Evolutionary conservation across 92 coral and sea anemone genomes (phyloP).

Genomic region (Porites divaricata): DNA sequence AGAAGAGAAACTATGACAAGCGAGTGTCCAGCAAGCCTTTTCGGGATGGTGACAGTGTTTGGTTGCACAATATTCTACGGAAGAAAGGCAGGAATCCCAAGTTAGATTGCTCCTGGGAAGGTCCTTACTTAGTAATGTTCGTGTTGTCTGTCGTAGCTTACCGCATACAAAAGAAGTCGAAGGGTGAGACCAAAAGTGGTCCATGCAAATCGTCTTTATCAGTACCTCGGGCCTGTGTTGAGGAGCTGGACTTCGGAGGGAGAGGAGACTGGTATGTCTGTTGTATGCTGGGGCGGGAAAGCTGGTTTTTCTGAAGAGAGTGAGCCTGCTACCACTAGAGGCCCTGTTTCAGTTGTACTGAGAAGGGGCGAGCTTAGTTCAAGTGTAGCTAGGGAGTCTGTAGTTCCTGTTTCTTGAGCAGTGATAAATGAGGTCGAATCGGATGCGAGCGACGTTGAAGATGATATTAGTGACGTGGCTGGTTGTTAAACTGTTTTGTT

Average conservation of each 20-base stretch:
- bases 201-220: conserved; percentile 35
- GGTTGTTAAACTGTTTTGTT: no score
- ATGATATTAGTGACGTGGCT: neutral
- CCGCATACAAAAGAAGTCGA: conserved; percentile 47
- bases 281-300: no score
- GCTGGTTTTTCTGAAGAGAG: no score
- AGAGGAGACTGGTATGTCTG: no score
- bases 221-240: conserved; percentile 49
- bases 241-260: conserved; percentile 33
- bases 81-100: conserved; percentile 55
- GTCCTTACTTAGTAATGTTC: conserved; percentile 52
- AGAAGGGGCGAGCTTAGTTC: neutral
- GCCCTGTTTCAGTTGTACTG: no score
- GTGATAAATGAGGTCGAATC: neutral
- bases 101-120: conserved; percentile 67
- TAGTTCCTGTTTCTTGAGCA: neutral
- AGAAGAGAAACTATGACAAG: conserved; percentile 47
- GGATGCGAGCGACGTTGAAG: neutral
- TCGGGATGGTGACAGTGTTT: conserved; percentile 70
- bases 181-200: conserved; percentile 39
- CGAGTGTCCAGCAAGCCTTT: conserved; percentile 39
- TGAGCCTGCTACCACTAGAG: no score
- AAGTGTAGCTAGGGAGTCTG: neutral
- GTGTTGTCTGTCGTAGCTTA: conserved; percentile 63
- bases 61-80: conserved; percentile 64